Percentiles rank a stretch among this genome's conserved stretches.
phyloP scores from a whole-genome alignment of 2,113 vertebrate genomes.

The Epinephelus fuscoguttatus region DNA sequence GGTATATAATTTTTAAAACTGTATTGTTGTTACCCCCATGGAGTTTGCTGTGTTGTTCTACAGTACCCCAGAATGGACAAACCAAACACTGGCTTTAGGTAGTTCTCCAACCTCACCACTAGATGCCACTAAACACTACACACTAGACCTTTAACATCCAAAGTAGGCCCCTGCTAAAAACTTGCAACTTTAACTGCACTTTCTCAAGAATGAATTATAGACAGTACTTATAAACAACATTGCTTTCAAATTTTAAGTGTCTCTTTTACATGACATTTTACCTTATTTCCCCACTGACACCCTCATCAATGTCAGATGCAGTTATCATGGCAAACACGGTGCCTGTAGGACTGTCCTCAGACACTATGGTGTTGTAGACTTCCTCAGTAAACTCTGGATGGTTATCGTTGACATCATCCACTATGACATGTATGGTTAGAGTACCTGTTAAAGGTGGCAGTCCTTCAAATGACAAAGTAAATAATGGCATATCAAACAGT shows the following conservation, averaged over 20 bases:
- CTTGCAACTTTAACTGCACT: neutral
- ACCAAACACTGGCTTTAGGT: no score
- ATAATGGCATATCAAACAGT: neutral
- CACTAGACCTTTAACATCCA: no score
- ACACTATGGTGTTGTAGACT: slow-evolving; percentile 72
- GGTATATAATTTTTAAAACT: no score
- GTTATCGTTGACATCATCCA: slow-evolving; percentile 86
- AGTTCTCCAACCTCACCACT: no score
- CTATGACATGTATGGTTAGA: slow-evolving; percentile 75
- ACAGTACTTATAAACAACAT: neutral
- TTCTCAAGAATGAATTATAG: neutral
- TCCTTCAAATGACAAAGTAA: slow-evolving; percentile 69
- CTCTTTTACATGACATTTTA: slow-evolving; percentile 38
- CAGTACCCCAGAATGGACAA: no score
- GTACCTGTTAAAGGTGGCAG: slow-evolving; percentile 80
- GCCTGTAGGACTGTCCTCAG: slow-evolving; percentile 78
- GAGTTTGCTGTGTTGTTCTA: no score
- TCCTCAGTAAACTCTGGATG: slow-evolving; percentile 76
- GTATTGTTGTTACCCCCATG: no score
- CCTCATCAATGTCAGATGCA: slow-evolving; percentile 80
- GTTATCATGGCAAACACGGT: slow-evolving; percentile 78
- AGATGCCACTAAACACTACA: no score
- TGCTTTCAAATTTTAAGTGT: neutral
- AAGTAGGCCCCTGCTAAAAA: neutral
- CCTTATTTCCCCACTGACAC: slow-evolving; percentile 79